Evolutionary conservation across 2,888 invertebrate species (phyloP).

Genomic region (Tiliacea aurago): DNA sequence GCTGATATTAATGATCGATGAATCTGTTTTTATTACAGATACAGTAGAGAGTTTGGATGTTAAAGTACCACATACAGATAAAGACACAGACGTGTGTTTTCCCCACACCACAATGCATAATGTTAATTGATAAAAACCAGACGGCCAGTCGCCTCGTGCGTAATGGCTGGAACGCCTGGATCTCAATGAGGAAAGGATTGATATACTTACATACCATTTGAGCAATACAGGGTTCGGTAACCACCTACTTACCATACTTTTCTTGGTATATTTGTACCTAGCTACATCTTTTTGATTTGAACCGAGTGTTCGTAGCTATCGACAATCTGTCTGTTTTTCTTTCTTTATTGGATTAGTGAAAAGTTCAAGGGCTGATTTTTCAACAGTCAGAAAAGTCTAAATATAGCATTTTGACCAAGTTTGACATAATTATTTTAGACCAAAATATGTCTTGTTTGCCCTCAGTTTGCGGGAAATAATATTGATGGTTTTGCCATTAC

Average conservation of each 20-base stretch:
- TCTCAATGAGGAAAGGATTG: constrained; percentile 18
- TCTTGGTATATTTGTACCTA: no score
- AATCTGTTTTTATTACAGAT: neutral
- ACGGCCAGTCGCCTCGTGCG: constrained; percentile 46
- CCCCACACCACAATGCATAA: constrained; percentile 23
- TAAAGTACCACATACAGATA: constrained; percentile 25
- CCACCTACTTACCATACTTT: no score
- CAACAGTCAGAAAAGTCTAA: neutral
- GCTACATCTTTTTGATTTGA: neutral
- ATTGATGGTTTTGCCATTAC: neutral
- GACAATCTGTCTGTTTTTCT: neutral
- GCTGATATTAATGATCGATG: neutral
- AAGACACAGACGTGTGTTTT: constrained; percentile 21
- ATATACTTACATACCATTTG: constrained; percentile 9
- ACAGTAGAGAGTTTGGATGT: constrained; percentile 22
- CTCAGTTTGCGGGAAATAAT: neutral
- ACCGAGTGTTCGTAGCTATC: no score
- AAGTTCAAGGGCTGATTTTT: neutral
- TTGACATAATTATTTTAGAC: no score
- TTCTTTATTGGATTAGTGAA: neutral
- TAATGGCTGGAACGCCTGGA: constrained; percentile 12
- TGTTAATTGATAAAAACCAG: constrained; percentile 49
- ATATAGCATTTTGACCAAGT: no score
- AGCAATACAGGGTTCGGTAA: neutral
- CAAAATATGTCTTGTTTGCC: no score